Percentiles rank a stretch among this genome's conserved stretches.
Evolutionary conservation across 2,113 vertebrate genomes (phyloP).

Genomic region (Brachionichthys hirsutus): DNA sequence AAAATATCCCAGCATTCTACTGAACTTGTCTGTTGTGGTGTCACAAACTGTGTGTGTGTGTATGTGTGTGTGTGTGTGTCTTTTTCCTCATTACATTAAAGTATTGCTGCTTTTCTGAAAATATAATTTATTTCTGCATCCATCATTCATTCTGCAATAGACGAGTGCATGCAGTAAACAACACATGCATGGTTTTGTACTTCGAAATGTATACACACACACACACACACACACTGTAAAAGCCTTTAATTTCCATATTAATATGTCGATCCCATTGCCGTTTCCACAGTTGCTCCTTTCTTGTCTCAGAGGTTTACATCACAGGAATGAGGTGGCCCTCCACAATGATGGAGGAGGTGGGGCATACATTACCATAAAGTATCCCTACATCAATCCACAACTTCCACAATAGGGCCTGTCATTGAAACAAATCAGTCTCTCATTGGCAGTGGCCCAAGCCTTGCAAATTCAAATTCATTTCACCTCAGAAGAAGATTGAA

Average conservation of each 20-base stretch:
- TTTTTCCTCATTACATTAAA: constrained; percentile 1
- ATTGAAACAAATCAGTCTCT: constrained; percentile 71
- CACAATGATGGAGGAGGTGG: constrained; percentile 27
- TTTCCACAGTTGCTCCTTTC: constrained; percentile 44
- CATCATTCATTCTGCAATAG: constrained; percentile 12
- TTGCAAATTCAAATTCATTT: constrained; percentile 73
- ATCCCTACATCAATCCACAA: constrained; percentile 68
- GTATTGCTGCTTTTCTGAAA: no score
- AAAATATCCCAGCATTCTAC: no score
- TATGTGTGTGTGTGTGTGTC: no score
- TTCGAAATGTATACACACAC: not conserved
- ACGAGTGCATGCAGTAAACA: constrained; percentile 8
- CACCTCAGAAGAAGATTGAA: constrained; percentile 60
- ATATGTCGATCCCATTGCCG: constrained; percentile 38
- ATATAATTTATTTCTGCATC: constrained; percentile 23
- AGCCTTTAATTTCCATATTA: constrained; percentile 55
- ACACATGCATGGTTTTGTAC: not conserved
- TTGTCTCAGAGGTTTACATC: constrained; percentile 58
- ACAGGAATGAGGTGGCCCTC: constrained; percentile 49
- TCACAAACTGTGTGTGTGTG: no score
- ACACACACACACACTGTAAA: not conserved
- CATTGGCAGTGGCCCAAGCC: constrained; percentile 51
- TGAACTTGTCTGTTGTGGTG: no score
- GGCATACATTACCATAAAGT: constrained; percentile 64
- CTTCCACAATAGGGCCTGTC: constrained; percentile 67